Evolutionary conservation across 2,113 vertebrate genomes (phyloP), one percentile per base, ranked within the genome.

Genomic region (Chinchilla lanigera): DNA sequence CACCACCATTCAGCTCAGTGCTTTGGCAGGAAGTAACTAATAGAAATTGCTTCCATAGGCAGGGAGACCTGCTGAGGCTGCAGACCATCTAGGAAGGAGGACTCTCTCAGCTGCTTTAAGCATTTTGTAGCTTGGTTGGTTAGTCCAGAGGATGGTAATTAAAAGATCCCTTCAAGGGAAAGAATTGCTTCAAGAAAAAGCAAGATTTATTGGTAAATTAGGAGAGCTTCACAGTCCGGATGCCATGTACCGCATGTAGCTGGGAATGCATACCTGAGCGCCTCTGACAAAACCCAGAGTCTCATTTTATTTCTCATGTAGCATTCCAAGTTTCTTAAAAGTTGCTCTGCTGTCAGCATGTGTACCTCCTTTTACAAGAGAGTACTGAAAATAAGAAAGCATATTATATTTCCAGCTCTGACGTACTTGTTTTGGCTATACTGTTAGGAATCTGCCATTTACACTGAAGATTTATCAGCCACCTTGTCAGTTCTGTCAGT

Each of bases 81-180:
- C 97, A 97, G n/a, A 69, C 84, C 3, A 50, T 30, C 7, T 13
- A 67, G 84, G 95, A 95, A 94, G 83, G 85, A 82, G 90, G 63
- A 20, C 52, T 87, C 78, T 83, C 89, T 90, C 91, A 84, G 93
- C 94, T 94, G 95, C 93, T 98, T 95, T 86, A 41, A 94, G 94
- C 65, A 71, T 35, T 97, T 96, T 96, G 58, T 88, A 98, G 90
- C 90, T 96, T 90, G 88, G 87, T 81, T 96, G 78, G 94, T 82
- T 97, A 93, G 93, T 85, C 83, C 93, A 86, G 93, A 95, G 86
- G 61, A 96, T 94, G 93, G 86, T 97, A 97, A 97, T 98, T 96
- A 98, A 97, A 96, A 96, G 94, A 94, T 96, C 93, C 90, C 96
- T 97, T 97, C 93, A 86, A 97, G 95, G 92, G 90, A 97, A 90